Conservation (phyloP, 2,113 vertebrate species). For the Donacobius atricapilla region DNA sequence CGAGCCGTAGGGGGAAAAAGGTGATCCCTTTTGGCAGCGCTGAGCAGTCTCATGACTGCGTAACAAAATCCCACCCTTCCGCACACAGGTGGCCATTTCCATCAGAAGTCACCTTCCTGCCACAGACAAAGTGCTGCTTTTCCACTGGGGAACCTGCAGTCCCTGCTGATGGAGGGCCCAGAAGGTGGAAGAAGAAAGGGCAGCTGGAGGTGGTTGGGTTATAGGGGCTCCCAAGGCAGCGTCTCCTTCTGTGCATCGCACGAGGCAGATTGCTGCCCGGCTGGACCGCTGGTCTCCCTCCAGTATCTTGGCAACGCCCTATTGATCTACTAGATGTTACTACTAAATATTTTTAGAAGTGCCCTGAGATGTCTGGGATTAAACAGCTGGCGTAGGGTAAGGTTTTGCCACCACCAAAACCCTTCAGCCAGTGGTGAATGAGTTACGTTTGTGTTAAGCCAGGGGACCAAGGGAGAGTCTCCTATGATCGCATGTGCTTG, state of each 20-base stretch:
- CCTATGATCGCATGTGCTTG: rapidly evolving
- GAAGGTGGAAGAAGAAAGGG: not conserved
- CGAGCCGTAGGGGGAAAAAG: not conserved
- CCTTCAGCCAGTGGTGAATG: not conserved
- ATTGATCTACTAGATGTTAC: not conserved
- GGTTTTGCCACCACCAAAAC: not conserved
- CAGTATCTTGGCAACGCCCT: not conserved
- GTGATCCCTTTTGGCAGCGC: rapidly evolving
- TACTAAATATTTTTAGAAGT: not conserved
- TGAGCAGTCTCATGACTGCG: rapidly evolving
- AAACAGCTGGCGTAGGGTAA: not conserved
- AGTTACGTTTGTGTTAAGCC: not conserved
- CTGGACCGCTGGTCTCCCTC: not conserved
- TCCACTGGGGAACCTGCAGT: not conserved
- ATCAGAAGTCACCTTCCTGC: not conserved
- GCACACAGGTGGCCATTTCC: not conserved
- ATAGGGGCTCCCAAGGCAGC: not conserved
- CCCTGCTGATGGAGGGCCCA: not conserved
- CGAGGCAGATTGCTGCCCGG: not conserved
- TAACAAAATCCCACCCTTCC: not conserved
- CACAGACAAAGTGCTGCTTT: not conserved
- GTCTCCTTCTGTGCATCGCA: not conserved
- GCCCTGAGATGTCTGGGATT: not conserved
- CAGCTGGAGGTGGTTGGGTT: not conserved
- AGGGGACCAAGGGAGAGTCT: not conserved